phyloP scores from a whole-genome alignment of 2,797 vertebrate genomes.

The Eulemur mongoz region DNA sequence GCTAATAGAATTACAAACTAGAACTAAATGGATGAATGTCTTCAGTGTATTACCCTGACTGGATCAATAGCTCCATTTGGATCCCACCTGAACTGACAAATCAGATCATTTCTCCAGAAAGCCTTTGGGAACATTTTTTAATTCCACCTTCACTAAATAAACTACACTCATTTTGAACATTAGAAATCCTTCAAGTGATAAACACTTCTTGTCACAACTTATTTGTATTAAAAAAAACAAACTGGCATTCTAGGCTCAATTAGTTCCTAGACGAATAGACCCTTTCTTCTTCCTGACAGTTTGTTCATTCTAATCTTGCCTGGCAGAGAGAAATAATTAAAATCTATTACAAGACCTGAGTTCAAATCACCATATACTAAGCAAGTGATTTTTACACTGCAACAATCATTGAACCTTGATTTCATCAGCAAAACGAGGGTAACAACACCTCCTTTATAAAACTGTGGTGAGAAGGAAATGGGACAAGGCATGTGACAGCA shows the following conservation, averaged over 20 bases:
- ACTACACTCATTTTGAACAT: not conserved
- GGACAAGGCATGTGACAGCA: not conserved
- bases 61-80: not conserved
- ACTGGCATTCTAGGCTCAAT: not conserved
- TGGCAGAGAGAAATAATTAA: conserved; percentile 37
- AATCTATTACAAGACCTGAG: not conserved
- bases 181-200: conserved; percentile 31
- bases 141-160: conserved; percentile 41
- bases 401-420: not conserved
- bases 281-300: not conserved
- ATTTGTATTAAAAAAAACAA: conserved; percentile 30
- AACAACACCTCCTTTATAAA: not conserved
- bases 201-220: conserved; percentile 23
- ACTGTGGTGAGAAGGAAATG: not conserved
- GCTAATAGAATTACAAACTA: conserved; percentile 1
- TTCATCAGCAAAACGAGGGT: not conserved
- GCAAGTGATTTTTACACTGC: not conserved
- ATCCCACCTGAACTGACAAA: not conserved
- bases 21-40: not conserved
- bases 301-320: not conserved
- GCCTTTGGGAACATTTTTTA: not conserved
- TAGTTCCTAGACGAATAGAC: not conserved
- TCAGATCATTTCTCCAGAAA: conserved; percentile 26
- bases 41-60: not conserved
- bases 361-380: conserved; percentile 15